A percentile compares a stretch with the other conserved stretches of the same genome.
Evolutionary conservation across 2,113 vertebrate species (phyloP).

Genomic region (Rhagologus leucostigma): DNA sequence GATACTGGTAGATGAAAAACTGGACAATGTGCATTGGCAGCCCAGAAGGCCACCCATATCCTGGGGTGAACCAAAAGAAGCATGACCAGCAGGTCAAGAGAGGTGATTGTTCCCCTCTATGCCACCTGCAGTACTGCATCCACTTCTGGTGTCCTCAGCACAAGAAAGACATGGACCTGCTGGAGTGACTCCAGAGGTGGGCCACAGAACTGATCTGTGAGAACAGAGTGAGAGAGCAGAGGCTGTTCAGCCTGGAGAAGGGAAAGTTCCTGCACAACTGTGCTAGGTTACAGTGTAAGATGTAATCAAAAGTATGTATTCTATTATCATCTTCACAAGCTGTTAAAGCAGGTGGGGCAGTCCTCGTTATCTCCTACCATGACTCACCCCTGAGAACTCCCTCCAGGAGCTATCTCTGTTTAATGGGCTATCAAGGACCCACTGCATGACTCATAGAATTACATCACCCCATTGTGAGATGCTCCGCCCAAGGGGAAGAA

Average conservation of each 20-base stretch:
- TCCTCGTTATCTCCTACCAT: too few species aligned
- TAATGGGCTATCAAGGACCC: too few species aligned
- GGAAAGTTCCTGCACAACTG: not conserved
- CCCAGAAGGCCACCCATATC: not conserved
- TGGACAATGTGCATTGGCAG: not conserved
- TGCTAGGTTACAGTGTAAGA: too few species aligned
- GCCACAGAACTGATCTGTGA: not conserved
- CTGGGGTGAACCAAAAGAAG: not conserved
- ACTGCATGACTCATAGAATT: too few species aligned
- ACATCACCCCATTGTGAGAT: too few species aligned
- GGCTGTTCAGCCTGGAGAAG: not conserved
- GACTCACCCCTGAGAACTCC: too few species aligned
- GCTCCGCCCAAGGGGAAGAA: too few species aligned
- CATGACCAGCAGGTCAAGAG: not conserved
- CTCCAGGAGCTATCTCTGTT: too few species aligned
- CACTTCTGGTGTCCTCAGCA: not conserved
- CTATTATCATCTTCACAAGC: too few species aligned
- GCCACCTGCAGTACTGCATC: not conserved
- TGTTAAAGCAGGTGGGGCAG: too few species aligned
- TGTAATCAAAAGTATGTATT: too few species aligned
- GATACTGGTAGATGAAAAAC: not conserved
- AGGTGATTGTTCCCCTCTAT: not conserved
- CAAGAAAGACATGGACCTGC: not conserved
- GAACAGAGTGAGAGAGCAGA: not conserved
- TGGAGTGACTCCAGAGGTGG: not conserved